Base-by-base conservation (phyloP, 2,888 invertebrate species). In the Dioctria linearis region DNA sequence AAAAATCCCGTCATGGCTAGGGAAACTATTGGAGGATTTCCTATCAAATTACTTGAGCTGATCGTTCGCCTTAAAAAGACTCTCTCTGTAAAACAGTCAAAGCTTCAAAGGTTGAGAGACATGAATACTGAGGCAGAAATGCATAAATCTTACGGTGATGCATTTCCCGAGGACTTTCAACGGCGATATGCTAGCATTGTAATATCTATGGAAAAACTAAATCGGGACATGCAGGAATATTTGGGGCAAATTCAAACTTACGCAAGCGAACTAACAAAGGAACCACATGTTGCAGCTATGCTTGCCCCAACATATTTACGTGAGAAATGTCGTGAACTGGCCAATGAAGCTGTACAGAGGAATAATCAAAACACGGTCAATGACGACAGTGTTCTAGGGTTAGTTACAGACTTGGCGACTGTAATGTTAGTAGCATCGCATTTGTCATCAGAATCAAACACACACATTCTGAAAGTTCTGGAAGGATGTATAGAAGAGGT, bases 121-220 rank as follows among this genome's bases (percentile, higher is more conserved):
- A 95, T 97, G 93, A 98, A 98, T 86, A 92, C 94, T 81, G 95
- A 96, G 88, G 97, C 96, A 0, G 98, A 98, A 86, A 94, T 95
- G 88, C 92, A 93, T 87, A 93, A 94, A 67, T 95, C 95, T 0
- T 94, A 94, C 87, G 94, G 95, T 46, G 93, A 94, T 85, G 92
- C 92, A 82, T 92, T 96, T 85, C 92, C 95, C 4, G 93, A 95
- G 82, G 97, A 98, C 86, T 98, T 98, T 88, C 96, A 98, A 88
- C 92, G 95, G 84, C 94, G 94, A 86, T 98, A 98, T 90, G 98
- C 98, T 11, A 92, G 93, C 83, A 92, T 93, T 84, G 93, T 98
- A 3, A 93, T 98, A 79, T 96, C 97, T 83, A 91, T 98, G 85
- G 98, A 98, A 86, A 94, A 94, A 86, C 93, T 98, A 90, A 98